phyloP scores from a whole-genome alignment of 1,140 invertebrate species.

The Drosophila leontia region DNA sequence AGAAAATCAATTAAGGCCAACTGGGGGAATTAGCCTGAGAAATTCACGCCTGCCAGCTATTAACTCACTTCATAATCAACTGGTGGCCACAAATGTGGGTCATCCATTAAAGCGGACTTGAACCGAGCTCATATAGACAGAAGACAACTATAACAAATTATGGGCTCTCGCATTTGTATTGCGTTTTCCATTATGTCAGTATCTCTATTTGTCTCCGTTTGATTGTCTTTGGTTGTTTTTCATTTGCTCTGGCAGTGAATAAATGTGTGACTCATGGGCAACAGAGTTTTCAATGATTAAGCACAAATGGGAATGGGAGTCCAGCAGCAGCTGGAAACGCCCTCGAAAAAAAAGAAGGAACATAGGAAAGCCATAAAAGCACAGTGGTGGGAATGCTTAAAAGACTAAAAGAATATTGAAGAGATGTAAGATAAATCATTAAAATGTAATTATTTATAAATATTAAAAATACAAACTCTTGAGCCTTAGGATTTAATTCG shows the following conservation, averaged over 20 bases:
- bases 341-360: constrained; percentile 12
- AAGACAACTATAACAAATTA: constrained; percentile 36
- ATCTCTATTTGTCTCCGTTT: constrained; percentile 16
- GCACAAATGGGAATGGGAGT: constrained; percentile 38
- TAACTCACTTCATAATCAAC: constrained; percentile 45
- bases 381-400: neutral
- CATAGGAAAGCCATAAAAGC: too few species aligned
- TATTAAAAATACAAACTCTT: too few species aligned
- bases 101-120: constrained; percentile 47
- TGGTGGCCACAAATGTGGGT: constrained; percentile 40
- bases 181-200: constrained; percentile 27
- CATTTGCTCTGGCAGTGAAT: constrained; percentile 29
- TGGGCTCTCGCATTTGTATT: constrained; percentile 15
- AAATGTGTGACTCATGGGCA: constrained; percentile 34
- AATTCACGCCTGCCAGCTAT: constrained; percentile 35
- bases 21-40: constrained; percentile 34
- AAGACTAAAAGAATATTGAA: neutral
- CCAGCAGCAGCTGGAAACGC: constrained; percentile 46
- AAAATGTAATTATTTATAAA: neutral
- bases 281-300: constrained; percentile 49
- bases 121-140: constrained; percentile 2
- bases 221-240: constrained; percentile 34
- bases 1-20: constrained; percentile 64
- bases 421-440: neutral
- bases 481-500: neutral